These are phyloP conservation scores for Neotragus moschatus DNA, from an alignment of 2,113 vertebrate species.

Conservation along the genomic window DNA sequence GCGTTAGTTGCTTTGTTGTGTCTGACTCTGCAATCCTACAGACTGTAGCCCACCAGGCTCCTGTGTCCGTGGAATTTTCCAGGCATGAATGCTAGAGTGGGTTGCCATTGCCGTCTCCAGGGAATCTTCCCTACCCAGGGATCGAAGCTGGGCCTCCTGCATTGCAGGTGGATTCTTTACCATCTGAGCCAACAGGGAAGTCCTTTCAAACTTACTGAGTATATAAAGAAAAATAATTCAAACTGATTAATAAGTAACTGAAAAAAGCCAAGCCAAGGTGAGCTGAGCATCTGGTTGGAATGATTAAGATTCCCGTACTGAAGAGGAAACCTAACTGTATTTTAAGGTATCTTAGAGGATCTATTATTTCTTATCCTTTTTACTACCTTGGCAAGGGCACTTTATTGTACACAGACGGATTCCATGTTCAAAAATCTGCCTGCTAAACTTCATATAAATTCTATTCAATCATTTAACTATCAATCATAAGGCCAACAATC, in stretches of 20 bases:
- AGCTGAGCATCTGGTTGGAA: background rate
- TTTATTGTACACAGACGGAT: background rate
- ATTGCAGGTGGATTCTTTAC: background rate
- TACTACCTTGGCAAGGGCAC: background rate
- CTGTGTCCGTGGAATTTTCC: background rate
- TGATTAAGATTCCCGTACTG: background rate
- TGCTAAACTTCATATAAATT: background rate
- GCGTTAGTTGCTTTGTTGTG: background rate
- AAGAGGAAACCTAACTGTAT: background rate
- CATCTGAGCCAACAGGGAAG: background rate
- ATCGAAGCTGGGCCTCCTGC: background rate
- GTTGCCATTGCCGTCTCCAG: background rate
- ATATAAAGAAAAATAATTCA: background rate
- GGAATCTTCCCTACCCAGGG: background rate
- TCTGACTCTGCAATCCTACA: background rate
- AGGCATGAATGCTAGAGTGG: background rate
- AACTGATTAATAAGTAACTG: background rate
- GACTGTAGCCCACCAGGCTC: background rate
- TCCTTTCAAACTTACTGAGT: background rate
- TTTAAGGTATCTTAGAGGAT: background rate
- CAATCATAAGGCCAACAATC: background rate
- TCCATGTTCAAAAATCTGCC: background rate
- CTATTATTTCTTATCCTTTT: background rate
- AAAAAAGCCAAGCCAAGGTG: background rate
- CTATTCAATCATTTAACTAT: background rate